Evolutionary conservation across 1,140 invertebrate species (phyloP).

Genomic region (Hetaerina americana): DNA sequence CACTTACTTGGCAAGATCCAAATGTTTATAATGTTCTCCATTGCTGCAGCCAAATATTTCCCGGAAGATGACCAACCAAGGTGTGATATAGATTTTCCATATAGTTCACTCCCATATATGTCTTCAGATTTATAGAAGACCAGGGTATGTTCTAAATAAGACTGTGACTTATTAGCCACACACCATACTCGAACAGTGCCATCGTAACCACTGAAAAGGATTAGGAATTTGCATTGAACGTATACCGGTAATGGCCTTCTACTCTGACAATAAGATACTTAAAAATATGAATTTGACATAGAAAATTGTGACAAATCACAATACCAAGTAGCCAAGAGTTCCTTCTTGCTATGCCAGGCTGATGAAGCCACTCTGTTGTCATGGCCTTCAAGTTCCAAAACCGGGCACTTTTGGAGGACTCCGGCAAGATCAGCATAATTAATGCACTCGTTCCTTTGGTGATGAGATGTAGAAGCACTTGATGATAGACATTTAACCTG

Average conservation of each 20-base stretch:
- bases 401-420: slow-evolving; percentile 28
- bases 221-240: background rate
- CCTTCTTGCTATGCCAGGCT: slow-evolving; percentile 30
- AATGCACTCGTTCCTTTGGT: slow-evolving; percentile 22
- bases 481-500: slow-evolving; percentile 16
- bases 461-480: slow-evolving; percentile 10
- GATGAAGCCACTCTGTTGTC: slow-evolving; percentile 36
- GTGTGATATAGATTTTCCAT: slow-evolving; percentile 35
- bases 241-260: background rate
- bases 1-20: slow-evolving; percentile 34
- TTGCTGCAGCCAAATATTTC: slow-evolving; percentile 38
- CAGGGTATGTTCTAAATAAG: slow-evolving; percentile 39
- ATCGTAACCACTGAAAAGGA: slow-evolving; percentile 38
- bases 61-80: slow-evolving; percentile 40
- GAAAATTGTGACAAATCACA: slow-evolving; percentile 3
- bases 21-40: slow-evolving; percentile 45
- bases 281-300: background rate
- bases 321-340: slow-evolving; percentile 36
- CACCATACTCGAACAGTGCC: slow-evolving; percentile 50
- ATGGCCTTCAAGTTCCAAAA: slow-evolving; percentile 37
- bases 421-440: slow-evolving; percentile 34
- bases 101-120: slow-evolving; percentile 35
- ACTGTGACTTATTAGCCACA: slow-evolving; percentile 27
- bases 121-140: slow-evolving; percentile 41
- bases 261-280: background rate